Evolutionary conservation across 92 coral and sea anemone species (phyloP).

Genomic region (Palythoa caribaeorum): DNA sequence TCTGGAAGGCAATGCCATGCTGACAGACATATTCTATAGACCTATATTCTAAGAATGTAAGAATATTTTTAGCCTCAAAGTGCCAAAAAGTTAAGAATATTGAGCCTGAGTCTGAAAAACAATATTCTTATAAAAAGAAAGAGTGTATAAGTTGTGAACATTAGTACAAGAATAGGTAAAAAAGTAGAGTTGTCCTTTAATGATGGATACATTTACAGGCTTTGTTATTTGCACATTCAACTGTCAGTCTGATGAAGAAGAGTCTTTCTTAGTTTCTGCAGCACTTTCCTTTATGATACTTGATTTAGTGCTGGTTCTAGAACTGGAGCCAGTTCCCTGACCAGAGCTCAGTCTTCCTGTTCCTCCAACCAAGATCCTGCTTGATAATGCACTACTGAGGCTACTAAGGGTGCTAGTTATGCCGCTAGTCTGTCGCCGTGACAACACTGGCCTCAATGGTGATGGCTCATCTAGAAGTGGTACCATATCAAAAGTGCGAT

Average conservation of each 20-base stretch:
- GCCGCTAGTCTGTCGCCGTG: constrained; percentile 92
- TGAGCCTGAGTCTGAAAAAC: no score
- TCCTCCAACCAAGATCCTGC: constrained; percentile 82
- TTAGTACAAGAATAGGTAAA: no score
- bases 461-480: constrained; percentile 73
- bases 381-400: constrained; percentile 84
- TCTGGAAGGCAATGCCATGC: no score
- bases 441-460: constrained; percentile 82
- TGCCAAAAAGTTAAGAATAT: no score
- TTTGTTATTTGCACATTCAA: neutral
- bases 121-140: no score
- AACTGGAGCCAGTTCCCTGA: constrained; percentile 21
- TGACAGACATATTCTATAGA: no score
- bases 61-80: no score
- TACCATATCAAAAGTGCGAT: constrained; percentile 64
- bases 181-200: no score
- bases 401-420: constrained; percentile 89
- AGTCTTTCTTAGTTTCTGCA: constrained; percentile 46
- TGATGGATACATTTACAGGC: neutral
- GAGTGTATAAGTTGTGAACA: no score
- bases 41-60: no score
- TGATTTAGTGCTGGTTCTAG: constrained; percentile 16
- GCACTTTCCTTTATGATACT: constrained; percentile 32
- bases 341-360: constrained; percentile 41
- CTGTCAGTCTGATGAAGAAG: constrained; percentile 46